A percentile compares a stretch with the other conserved stretches of the same genome.
Evolutionary conservation across 1,140 invertebrate species (phyloP).

Genomic region (Cardiocondyla obscurior): DNA sequence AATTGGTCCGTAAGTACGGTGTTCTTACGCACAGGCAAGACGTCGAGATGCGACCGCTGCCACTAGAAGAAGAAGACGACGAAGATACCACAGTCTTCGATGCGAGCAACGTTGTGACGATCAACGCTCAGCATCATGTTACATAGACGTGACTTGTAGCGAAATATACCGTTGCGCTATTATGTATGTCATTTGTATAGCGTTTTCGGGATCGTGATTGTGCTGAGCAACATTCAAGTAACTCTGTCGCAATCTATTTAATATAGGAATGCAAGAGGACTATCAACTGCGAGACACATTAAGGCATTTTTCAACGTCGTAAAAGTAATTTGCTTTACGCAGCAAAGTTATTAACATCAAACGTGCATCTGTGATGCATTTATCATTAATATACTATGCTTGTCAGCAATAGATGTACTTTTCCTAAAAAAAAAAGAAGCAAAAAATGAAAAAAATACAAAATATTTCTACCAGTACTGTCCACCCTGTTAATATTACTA

Average conservation of each 20-base stretch:
- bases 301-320: constrained; percentile 19
- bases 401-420: constrained; percentile 61
- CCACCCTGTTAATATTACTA: constrained; percentile 54
- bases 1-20: constrained; percentile 85
- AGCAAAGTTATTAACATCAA: constrained; percentile 44
- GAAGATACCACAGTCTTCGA: constrained; percentile 86
- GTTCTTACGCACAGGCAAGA: constrained; percentile 84
- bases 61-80: constrained; percentile 85
- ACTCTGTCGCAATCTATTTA: constrained; percentile 8
- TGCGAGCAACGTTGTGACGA: constrained; percentile 75
- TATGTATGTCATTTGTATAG: neutral
- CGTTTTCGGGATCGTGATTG: constrained; percentile 6
- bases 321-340: constrained; percentile 55
- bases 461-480: constrained; percentile 46
- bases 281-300: neutral
- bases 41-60: constrained; percentile 86
- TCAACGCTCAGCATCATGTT: constrained; percentile 67
- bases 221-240: constrained; percentile 17
- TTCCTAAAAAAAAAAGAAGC: constrained; percentile 9
- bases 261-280: neutral
- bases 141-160: constrained; percentile 46
- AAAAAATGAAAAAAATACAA: constrained; percentile 19
- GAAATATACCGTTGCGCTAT: neutral
- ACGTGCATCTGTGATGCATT: constrained; percentile 52
- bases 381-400: constrained; percentile 49